Base-by-base conservation (phyloP, 2,888 invertebrate species). In the Asteroscopus sphinx region DNA sequence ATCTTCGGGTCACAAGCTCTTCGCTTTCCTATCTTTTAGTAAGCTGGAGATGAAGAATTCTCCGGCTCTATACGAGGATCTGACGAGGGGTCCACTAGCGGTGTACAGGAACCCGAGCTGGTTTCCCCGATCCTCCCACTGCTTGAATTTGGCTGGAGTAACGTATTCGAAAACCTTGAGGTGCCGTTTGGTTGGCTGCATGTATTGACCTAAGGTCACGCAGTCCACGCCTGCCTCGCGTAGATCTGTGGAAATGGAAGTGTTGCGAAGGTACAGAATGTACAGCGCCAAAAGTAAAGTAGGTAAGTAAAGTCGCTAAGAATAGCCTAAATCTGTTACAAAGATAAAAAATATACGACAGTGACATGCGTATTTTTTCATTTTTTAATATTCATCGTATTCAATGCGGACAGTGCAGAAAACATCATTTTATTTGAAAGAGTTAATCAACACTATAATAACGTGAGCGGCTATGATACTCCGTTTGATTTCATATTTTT, bases 141-240 rank as follows among this genome's bases (percentile, higher is more conserved):
- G 93, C 79, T 97, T 95, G 87, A 97, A 99, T 90, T 98, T 98
- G 64, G 97, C 97, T 0, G 99, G 99, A 0, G 99, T 99, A 0
- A 99, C 98, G 92, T 99, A 99, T 88, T 99, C 99, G 37, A 96
- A 96, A 0, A 99, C 97, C 93, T 98, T 98, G 21, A 99, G 94
- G 88, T 99, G 99, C 7, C 97, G 95, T 83, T 98, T 99, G 0
- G 99, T 99, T 0, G 99, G 99, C 88, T 99, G 99, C 99, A 99
- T 99, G 91, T 99, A 99, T 84, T 99, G 99, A 0, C 99, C 99
- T 4, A 99, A 94, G 0, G 99, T 99, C 0, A 99, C 89, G 85
- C 99, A 99, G 89, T 99, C 99, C 0, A 99, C 99, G 30, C 96
- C 97, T 0, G 95, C 96, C 21, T 92, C 90, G 53, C 97, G 95